Evolutionary conservation across 2,113 vertebrate genomes (phyloP).

Genomic region (Stegostoma tigrinum): DNA sequence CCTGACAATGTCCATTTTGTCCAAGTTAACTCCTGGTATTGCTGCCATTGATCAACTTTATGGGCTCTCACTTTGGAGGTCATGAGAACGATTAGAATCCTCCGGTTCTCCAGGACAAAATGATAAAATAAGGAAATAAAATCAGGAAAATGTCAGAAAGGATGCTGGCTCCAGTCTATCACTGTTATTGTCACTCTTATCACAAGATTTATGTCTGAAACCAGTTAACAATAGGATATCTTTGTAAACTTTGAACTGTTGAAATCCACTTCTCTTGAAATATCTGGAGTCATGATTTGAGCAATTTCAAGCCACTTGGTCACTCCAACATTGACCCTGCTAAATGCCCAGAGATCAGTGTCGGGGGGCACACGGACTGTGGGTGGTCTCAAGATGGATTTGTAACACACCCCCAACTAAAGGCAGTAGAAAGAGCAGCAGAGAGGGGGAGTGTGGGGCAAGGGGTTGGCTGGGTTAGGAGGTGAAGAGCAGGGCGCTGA

Average conservation of each 20-base stretch:
- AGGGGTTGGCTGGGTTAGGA: no score
- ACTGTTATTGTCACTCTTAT: background rate
- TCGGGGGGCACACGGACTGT: background rate
- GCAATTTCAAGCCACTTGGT: background rate
- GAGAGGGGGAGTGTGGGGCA: background rate
- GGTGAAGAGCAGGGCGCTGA: background rate
- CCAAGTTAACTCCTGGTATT: background rate
- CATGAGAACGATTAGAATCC: background rate
- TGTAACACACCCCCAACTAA: background rate
- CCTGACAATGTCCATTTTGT: background rate
- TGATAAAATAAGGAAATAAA: background rate
- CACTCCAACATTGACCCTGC: background rate
- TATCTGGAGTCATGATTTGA: background rate
- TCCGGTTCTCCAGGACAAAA: background rate
- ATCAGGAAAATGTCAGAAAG: background rate
- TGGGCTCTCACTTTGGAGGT: background rate
- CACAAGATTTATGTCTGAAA: background rate
- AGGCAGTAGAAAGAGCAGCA: background rate
- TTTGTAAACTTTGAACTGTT: background rate
- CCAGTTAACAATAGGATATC: background rate
- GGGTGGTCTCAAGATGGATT: background rate
- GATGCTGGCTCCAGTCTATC: background rate
- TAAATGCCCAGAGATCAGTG: background rate
- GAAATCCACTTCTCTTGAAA: background rate
- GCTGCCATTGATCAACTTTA: conserved; percentile 14